phyloP scores from a whole-genome alignment of 2,888 invertebrate genomes.

The Azorinus chamasolen region DNA sequence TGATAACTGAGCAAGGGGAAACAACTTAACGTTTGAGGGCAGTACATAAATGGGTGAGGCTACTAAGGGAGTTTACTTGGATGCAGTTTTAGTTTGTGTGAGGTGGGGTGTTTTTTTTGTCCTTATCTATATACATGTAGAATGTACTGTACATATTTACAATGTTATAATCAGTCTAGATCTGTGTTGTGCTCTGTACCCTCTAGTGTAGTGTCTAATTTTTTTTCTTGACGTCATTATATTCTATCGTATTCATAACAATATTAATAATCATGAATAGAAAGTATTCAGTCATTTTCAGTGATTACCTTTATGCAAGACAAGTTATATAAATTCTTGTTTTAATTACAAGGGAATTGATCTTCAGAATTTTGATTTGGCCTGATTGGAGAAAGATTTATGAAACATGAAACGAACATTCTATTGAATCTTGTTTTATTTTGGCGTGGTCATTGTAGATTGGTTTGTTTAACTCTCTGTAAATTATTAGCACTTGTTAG shows the following conservation, averaged over 20 bases:
- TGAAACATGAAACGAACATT: too few relatives aligned
- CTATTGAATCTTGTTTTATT: not conserved
- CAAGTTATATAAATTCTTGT: too few relatives aligned
- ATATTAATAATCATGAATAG: not conserved
- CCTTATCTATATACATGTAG: constrained; percentile 42
- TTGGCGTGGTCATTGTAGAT: not conserved
- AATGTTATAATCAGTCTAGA: constrained; percentile 47
- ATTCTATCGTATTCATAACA: not conserved
- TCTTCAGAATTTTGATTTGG: too few relatives aligned
- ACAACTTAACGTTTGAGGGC: too few relatives aligned
- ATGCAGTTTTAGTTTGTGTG: not conserved
- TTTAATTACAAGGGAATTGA: too few relatives aligned
- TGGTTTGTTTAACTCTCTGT: constrained; percentile 7
- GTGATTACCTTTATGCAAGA: too few relatives aligned
- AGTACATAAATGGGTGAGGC: too few relatives aligned
- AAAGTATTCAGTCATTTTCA: too few relatives aligned
- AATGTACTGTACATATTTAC: constrained; percentile 25
- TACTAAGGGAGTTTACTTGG: not conserved
- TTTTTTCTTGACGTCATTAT: not conserved
- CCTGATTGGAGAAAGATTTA: too few relatives aligned
- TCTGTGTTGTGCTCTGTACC: constrained; percentile 54
- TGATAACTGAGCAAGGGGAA: constrained; percentile 14
- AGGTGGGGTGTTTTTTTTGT: constrained; percentile 10
- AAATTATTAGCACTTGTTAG: constrained; percentile 51
- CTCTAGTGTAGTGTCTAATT: constrained; percentile 38